Evolutionary conservation across 1,140 invertebrate genomes (phyloP).

Genomic region (Sycophaga agraensis): DNA sequence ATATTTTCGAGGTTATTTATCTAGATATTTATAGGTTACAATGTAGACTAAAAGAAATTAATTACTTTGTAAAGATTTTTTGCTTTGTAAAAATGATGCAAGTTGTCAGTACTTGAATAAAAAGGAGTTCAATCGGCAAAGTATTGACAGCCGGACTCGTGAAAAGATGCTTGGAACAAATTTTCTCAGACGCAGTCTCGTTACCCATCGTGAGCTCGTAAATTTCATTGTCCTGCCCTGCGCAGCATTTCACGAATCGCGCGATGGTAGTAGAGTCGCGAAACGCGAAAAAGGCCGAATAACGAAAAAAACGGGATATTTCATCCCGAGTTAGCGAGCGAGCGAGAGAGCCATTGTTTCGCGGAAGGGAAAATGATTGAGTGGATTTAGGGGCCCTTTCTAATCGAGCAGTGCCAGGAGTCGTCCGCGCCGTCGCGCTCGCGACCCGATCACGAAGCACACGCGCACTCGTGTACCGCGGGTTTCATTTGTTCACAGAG

Average conservation of each 20-base stretch:
- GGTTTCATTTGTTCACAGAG: too few species aligned
- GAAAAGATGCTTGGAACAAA: slow-evolving; percentile 6
- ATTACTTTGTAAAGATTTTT: too few species aligned
- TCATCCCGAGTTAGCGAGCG: not conserved
- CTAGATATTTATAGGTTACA: too few species aligned
- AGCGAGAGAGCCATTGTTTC: slow-evolving; percentile 17
- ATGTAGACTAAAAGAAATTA: too few species aligned
- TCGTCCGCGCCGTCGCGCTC: slow-evolving; percentile 2
- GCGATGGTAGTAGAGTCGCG: not conserved
- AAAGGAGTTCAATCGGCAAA: too few species aligned
- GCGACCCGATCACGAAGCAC: slow-evolving; percentile 11
- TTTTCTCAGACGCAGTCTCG: slow-evolving; percentile 21
- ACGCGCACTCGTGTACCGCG: not conserved
- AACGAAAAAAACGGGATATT: slow-evolving; percentile 1
- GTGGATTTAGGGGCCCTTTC: slow-evolving; percentile 16
- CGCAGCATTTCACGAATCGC: slow-evolving; percentile 12
- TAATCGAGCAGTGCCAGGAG: slow-evolving; percentile 6
- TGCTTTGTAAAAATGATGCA: too few species aligned
- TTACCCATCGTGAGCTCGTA: slow-evolving; percentile 26
- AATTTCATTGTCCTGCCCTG: slow-evolving; percentile 26
- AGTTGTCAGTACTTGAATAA: not conserved
- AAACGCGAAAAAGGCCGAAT: not conserved
- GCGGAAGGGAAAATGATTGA: slow-evolving; percentile 24
- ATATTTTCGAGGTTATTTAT: too few species aligned
- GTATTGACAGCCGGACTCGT: not conserved